Evolutionary conservation across 1,140 invertebrate species (phyloP).

Genomic region (Heliconius melpomene): DNA sequence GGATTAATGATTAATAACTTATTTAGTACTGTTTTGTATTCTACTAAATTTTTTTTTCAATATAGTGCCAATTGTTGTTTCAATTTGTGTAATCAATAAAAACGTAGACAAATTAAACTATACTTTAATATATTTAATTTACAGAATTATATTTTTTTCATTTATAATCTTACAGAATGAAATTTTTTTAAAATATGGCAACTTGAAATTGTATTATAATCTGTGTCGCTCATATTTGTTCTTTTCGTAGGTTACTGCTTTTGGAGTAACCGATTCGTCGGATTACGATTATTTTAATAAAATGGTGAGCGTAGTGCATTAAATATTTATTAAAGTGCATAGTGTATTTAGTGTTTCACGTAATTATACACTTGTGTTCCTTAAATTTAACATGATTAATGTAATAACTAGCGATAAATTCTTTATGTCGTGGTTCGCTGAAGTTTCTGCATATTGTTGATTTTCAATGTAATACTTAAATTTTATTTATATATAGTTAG

Average conservation of each 20-base stretch:
- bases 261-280: conserved; percentile 44
- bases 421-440: conserved; percentile 19
- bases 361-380: conserved; percentile 5
- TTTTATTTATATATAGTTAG: not conserved
- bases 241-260: conserved; percentile 51
- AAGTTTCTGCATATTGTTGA: not conserved
- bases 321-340: conserved; percentile 33
- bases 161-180: not conserved
- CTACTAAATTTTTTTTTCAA: too few relatives aligned
- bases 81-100: too few relatives aligned
- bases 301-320: conserved; percentile 48
- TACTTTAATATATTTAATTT: too few relatives aligned
- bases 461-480: not conserved
- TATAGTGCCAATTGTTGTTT: too few relatives aligned
- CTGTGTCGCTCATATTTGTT: conserved; percentile 17
- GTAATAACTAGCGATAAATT: conserved; percentile 25
- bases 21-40: too few relatives aligned
- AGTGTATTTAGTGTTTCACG: not conserved
- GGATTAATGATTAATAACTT: too few relatives aligned
- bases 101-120: too few relatives aligned
- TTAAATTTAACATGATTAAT: conserved; percentile 26
- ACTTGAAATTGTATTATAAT: not conserved
- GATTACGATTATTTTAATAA: conserved; percentile 43
- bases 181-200: not conserved
- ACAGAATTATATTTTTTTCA: not conserved